Percentiles rank a stretch among this genome's conserved stretches.
Conservation (phyloP, 2,113 vertebrate species). For the Anhinga anhinga region DNA sequence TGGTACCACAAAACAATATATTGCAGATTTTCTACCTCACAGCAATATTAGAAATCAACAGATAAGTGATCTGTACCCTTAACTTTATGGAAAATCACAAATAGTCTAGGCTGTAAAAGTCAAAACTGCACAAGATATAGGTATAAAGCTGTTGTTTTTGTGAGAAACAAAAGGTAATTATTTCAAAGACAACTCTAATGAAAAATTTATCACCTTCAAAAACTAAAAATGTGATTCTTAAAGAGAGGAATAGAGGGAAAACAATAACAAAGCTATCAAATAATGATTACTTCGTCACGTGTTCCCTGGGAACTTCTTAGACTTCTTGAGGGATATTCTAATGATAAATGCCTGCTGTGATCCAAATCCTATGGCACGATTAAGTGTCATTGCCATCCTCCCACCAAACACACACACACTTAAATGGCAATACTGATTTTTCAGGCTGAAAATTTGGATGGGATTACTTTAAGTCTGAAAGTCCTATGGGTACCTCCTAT, state of each 20-base stretch:
- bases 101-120: not conserved
- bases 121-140: not conserved
- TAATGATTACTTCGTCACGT: not conserved
- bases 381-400: not conserved
- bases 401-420: not conserved
- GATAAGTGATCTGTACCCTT: not conserved
- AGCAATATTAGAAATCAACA: not conserved
- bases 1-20: not conserved
- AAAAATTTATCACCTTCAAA: not conserved
- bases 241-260: not conserved
- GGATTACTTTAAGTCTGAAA: not conserved
- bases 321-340: not conserved
- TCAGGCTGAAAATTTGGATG: not conserved
- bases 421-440: not conserved
- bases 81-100: not conserved
- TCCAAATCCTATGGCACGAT: not conserved
- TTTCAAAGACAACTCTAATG: not conserved
- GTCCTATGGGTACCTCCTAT: not conserved
- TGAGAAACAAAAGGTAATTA: not conserved
- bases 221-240: not conserved
- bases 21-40: not conserved
- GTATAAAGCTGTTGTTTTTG: not conserved
- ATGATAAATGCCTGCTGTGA: not conserved
- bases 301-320: not conserved
- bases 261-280: not conserved